These are phyloP conservation scores for Nanorana parkeri DNA, from an alignment of 2,113 vertebrate genomes.

Conservation along the genomic window DNA sequence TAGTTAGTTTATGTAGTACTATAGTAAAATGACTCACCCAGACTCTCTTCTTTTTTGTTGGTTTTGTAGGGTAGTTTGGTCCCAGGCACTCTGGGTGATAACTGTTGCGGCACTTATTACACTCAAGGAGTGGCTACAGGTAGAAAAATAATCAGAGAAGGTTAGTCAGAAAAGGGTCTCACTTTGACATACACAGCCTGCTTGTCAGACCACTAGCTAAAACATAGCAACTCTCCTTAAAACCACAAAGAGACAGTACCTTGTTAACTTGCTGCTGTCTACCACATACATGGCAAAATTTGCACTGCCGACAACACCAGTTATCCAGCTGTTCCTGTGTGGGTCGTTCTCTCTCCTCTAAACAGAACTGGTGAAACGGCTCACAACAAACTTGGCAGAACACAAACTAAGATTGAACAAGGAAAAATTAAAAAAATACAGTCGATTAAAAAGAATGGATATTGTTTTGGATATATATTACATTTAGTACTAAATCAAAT, in stretches of 20 bases:
- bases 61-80: slow-evolving; percentile 96
- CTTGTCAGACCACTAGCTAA: too few species aligned
- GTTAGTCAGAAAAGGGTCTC: background rate
- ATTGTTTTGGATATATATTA: too few species aligned
- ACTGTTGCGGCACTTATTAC: slow-evolving; percentile 99
- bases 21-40: slow-evolving; percentile 80
- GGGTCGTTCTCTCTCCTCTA: slow-evolving; percentile 95
- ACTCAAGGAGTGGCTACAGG: slow-evolving; percentile 90
- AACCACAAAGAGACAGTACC: slow-evolving; percentile 69
- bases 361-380: slow-evolving; percentile 97
- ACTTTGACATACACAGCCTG: background rate
- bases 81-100: slow-evolving; percentile 99
- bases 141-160: background rate
- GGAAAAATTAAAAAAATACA: slow-evolving; percentile 8
- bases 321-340: slow-evolving; percentile 96
- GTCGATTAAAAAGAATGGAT: background rate
- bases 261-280: slow-evolving; percentile 94
- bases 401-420: slow-evolving; percentile 81
- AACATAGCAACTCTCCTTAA: too few species aligned
- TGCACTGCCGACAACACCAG: slow-evolving; percentile 97
- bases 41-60: slow-evolving; percentile 97
- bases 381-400: slow-evolving; percentile 99
- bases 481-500: too few species aligned
- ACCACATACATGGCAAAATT: slow-evolving; percentile 96
- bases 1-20: too few species aligned